phyloP scores from a whole-genome alignment of 2,113 vertebrate genomes.

The Saguinus imperator region DNA sequence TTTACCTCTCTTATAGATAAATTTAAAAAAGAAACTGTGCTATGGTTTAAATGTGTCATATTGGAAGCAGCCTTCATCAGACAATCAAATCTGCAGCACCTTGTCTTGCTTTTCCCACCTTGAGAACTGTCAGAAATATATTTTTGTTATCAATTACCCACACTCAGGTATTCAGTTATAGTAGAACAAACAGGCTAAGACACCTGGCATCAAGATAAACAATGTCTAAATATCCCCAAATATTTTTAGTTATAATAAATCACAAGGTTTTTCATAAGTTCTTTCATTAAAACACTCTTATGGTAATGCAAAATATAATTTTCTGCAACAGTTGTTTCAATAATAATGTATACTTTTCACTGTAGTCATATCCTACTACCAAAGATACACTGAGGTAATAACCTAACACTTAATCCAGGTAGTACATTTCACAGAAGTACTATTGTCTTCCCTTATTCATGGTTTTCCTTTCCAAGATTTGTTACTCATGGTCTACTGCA shows the following conservation, averaged over 20 bases:
- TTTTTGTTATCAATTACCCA: background rate
- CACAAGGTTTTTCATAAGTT: constrained; percentile 14
- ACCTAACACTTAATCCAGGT: background rate
- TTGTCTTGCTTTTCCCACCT: background rate
- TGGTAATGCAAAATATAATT: background rate
- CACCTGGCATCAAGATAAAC: constrained; percentile 50
- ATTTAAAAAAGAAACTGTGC: constrained; percentile 55
- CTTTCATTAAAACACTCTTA: constrained; percentile 52
- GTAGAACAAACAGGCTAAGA: background rate
- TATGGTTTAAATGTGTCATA: background rate
- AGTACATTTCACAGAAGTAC: background rate
- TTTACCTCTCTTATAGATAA: constrained; percentile 50
- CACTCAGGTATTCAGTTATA: background rate
- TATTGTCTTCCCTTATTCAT: background rate
- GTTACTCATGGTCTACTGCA: background rate
- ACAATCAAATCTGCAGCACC: background rate
- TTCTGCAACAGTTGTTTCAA: background rate
- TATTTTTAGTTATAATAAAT: constrained; percentile 40
- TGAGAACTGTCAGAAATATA: background rate
- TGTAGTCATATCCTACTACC: background rate
- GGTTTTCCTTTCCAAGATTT: background rate
- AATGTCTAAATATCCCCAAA: constrained; percentile 41
- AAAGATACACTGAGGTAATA: background rate
- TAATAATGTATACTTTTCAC: background rate
- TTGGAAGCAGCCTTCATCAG: background rate